Conservation (phyloP, 2,113 vertebrate genomes). For the Falco punctatus region DNA sequence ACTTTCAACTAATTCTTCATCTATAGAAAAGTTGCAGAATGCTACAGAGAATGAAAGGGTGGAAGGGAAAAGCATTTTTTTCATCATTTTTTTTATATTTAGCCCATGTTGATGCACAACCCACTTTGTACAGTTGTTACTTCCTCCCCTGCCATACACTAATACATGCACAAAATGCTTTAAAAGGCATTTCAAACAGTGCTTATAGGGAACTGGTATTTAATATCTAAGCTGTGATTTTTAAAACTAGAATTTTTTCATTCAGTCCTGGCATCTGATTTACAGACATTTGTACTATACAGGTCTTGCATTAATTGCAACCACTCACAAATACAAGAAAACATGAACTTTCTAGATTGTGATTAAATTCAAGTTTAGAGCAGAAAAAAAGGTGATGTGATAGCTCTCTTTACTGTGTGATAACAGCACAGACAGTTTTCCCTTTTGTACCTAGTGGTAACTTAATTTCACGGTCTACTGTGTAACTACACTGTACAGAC, state of each 20-base stretch:
- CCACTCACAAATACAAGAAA: not conserved
- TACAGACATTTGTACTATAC: not conserved
- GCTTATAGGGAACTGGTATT: not conserved
- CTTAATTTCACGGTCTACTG: conserved; percentile 34
- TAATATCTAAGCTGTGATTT: not conserved
- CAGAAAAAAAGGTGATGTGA: not conserved
- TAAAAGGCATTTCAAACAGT: not conserved
- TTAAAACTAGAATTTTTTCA: not conserved
- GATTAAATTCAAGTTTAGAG: not conserved
- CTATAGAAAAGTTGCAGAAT: not conserved
- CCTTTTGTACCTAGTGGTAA: not conserved
- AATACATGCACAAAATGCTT: not conserved
- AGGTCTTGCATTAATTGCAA: not conserved
- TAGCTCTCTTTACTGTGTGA: not conserved
- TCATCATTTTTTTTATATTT: not conserved
- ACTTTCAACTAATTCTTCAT: not conserved
- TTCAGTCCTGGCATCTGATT: not conserved
- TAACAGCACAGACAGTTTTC: not conserved
- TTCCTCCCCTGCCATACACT: not conserved
- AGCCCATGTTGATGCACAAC: not conserved
- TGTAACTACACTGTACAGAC: not conserved
- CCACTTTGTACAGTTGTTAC: not conserved
- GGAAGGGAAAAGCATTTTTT: not conserved
- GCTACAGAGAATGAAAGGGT: not conserved
- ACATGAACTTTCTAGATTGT: not conserved